Base-by-base conservation (phyloP, 2,113 vertebrate genomes). In the Pitta sordida region DNA sequence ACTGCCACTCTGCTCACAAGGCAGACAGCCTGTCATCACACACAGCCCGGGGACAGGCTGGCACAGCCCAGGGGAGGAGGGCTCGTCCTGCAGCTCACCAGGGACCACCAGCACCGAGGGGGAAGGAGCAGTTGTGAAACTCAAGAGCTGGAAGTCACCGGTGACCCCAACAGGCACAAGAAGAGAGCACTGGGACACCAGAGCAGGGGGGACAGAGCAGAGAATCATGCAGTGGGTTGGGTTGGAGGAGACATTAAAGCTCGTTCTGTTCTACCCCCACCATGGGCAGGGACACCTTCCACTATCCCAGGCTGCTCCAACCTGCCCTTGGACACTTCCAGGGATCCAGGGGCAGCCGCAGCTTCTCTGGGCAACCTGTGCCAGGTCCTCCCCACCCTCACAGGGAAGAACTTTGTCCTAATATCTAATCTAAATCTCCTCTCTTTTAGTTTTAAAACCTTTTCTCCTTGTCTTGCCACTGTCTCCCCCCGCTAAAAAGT, bases 251-350 rank as follows among this genome's bases (percentile, higher is more conserved):
- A 62, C 9, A 2, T 32, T 10, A 48, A 34, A 62, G 13, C 3
- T 0, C 62, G 39, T 26, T 29, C 1, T 1, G 1, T 15, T 1
- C n/a, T 53, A 39, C 2, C 0, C 17, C 46, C 60, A 11, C 39
- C 60, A 46, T 12, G 15, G 13, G 6, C 60, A 67, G 44, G 15
- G 46, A 39, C 46, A 39, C 13, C 17, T 69, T 0, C 39, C 62
- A 41, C 34, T 4, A 0, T 0, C 9, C 46, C 62, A 36, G 16
- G 23, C 0, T 21, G 16, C 41, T 71, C 49, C 41, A 26, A 0
- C 46, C 53, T 30, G 24, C 13, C 62, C 86, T 48, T 18, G 62
- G 39, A 1, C 46, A 39, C n/a, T 53, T 0, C 24, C 69, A 82
- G 29, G 39, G 20, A 68, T 52, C n/a, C n/a, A n/a, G 46, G 37